Conservation (phyloP, 2,888 invertebrate species). For the Parnassius orleans region DNA sequence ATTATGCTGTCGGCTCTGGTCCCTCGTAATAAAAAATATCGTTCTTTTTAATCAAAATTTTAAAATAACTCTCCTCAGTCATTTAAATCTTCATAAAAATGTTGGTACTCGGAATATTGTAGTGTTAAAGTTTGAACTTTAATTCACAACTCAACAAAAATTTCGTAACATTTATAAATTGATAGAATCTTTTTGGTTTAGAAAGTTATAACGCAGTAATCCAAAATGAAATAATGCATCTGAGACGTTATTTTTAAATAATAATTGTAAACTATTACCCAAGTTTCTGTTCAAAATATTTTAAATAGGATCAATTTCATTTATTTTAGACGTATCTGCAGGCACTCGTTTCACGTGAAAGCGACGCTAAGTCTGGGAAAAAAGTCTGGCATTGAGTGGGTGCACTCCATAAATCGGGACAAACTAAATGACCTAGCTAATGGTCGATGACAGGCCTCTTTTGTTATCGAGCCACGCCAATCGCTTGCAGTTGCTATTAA, state of each 20-base stretch:
- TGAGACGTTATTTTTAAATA: no score
- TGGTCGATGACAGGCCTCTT: constrained; percentile 46
- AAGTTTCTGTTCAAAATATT: constrained; percentile 20
- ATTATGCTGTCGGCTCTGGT: neutral
- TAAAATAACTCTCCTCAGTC: no score
- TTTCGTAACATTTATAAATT: no score
- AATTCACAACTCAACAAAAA: no score
- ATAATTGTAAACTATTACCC: neutral
- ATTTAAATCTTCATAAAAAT: no score
- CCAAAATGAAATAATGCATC: no score
- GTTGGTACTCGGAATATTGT: no score
- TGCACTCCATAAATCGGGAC: constrained; percentile 47
- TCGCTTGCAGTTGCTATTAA: constrained; percentile 35
- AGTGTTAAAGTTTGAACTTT: no score
- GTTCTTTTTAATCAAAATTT: neutral
- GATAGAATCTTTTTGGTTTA: no score
- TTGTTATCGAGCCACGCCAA: constrained; percentile 45
- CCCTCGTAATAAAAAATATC: neutral
- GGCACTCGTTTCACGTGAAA: constrained; percentile 20
- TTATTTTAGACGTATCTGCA: constrained; percentile 23
- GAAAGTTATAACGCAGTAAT: no score
- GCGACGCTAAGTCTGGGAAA: constrained; percentile 28
- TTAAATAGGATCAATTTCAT: constrained; percentile 18
- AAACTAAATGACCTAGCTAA: constrained; percentile 53
- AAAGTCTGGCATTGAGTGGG: constrained; percentile 42